Evolutionary conservation across 64 coral and sea anemone species (phyloP).

Genomic region (Pocillopora damicornis): DNA sequence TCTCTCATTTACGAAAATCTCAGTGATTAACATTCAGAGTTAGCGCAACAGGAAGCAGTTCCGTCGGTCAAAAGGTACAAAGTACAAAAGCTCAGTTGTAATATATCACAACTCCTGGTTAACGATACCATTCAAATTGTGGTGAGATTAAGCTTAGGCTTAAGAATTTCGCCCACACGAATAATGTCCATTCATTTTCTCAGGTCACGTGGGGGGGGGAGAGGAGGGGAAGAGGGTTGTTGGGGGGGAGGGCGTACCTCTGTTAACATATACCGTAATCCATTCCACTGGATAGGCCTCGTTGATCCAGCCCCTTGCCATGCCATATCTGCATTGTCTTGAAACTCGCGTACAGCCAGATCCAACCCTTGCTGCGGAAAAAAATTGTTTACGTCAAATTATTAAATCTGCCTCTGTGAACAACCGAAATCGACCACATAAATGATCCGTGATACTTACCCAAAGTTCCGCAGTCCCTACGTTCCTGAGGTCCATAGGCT

Average conservation of each 20-base stretch:
- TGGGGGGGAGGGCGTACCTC: slow-evolving; percentile 48
- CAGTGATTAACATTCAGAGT: no score
- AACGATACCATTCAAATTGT: no score
- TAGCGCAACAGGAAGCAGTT: no score
- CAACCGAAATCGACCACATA: neutral
- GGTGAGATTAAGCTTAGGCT: no score
- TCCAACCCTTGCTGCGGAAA: slow-evolving; percentile 72
- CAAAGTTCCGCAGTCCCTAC: slow-evolving; percentile 76
- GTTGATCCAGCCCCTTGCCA: slow-evolving; percentile 38
- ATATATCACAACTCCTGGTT: no score
- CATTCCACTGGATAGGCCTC: slow-evolving; percentile 90
- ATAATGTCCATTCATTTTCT: no score
- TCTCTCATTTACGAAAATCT: no score
- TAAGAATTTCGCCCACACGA: no score
- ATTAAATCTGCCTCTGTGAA: neutral
- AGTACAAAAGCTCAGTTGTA: no score
- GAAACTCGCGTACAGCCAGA: slow-evolving; percentile 78
- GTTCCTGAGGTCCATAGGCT: slow-evolving; percentile 49
- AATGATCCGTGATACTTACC: slow-evolving; percentile 40
- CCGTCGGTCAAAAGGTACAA: no score
- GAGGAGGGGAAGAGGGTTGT: no score
- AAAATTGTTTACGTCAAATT: neutral
- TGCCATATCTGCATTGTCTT: slow-evolving; percentile 50
- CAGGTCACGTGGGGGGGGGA: no score
- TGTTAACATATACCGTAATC: slow-evolving; percentile 86